These are phyloP conservation scores for Athrips mouffetella DNA, from an alignment of 2,888 invertebrate genomes.

Conservation along the genomic window DNA sequence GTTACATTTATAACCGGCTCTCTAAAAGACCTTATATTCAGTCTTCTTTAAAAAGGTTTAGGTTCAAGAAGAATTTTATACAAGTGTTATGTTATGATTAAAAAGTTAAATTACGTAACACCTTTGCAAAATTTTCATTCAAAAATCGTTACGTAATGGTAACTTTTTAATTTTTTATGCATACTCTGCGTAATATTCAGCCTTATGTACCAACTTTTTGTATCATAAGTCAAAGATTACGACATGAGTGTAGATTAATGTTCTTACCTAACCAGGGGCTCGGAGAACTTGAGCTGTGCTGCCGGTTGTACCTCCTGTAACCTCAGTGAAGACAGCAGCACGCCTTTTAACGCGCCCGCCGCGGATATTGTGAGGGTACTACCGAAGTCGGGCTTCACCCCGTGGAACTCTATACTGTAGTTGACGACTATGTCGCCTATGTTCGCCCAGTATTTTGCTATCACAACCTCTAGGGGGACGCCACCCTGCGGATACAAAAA, in stretches of 20 bases:
- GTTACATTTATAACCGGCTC: too few relatives aligned
- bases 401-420: conserved; percentile 89
- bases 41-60: too few relatives aligned
- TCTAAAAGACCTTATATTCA: too few relatives aligned
- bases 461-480: conserved; percentile 89
- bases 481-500: conserved; percentile 75
- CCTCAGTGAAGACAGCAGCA: conserved; percentile 84
- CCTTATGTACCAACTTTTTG: too few relatives aligned
- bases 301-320: conserved; percentile 88
- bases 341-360: conserved; percentile 83
- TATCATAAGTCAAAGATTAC: too few relatives aligned
- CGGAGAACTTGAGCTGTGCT: conserved; percentile 85
- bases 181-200: not conserved
- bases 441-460: conserved; percentile 98
- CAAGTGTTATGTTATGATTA: too few relatives aligned
- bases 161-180: too few relatives aligned
- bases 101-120: too few relatives aligned
- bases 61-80: too few relatives aligned
- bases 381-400: conserved; percentile 83
- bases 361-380: conserved; percentile 51
- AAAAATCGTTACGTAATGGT: too few relatives aligned
- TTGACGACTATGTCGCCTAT: conserved; percentile 86
- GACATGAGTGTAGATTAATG: too few relatives aligned
- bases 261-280: conserved; percentile 83
- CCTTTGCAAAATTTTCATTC: too few relatives aligned